Base-by-base conservation (phyloP, 2,113 vertebrate genomes). In the Tragelaphus buxtoni region DNA sequence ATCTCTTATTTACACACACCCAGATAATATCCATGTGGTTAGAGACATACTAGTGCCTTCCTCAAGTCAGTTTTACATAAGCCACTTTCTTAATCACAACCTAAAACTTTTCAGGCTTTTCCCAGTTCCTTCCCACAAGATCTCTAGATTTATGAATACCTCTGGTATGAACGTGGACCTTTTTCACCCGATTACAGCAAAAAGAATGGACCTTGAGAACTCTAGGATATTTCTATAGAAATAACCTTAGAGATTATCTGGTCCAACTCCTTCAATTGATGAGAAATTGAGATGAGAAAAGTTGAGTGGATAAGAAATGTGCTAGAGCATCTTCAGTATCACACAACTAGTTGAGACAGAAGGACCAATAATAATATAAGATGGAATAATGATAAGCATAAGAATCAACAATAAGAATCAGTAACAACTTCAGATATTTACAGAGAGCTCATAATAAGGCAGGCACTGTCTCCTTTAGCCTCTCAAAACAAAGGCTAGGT, bases 1-100 rank as follows among this genome's bases (percentile, higher is more conserved):
- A 1, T 28, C 84, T 82, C 90, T 95, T 95, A 96, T 88, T 96
- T 89, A 97, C 74, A 95, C 81, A 81, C 11, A 74, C 42, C 84
- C 81, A 24, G 90, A 83, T 82, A 72, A 81, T 30, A 96, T 58
- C 49, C 13, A 24, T 35, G 91, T 20, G 51, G 42, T 42, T 35
- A 88, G 26, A 92, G 79, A 72, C 91, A 95, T 76, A 95, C 30
- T 28, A 77, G 76, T 28, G 58, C 45, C 51, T 91, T 90, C 35
- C 22, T n/a, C 5, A 13, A 94, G n/a, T 63, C 84, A 65, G 26
- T 87, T 76, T 81, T n/a, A 82, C 51, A 92, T 47, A 95, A 60
- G 63, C 90, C 22, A 92, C 26, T 79, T 60, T 77, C 81, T 88
- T 74, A 56, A 77, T 88, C 74, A 88, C 63, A 91, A 47, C 24